A percentile compares a stretch with the other conserved stretches of the same genome.
Evolutionary conservation across 2,797 vertebrate genomes (phyloP).

Genomic region (Lutjanus argentimaculatus): DNA sequence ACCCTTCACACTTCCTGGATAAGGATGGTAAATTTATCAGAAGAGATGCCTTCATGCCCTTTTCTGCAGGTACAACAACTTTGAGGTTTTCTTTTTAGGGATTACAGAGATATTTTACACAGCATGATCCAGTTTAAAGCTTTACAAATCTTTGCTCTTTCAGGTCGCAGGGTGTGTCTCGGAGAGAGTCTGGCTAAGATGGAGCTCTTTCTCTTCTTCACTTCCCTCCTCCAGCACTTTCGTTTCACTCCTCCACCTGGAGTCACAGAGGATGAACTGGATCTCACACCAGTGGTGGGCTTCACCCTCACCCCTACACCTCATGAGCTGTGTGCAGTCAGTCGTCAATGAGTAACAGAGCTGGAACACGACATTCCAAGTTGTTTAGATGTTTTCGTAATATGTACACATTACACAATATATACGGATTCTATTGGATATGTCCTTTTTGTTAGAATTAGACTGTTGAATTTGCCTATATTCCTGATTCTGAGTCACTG

Average conservation of each 20-base stretch:
- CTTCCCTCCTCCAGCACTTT: slow-evolving; percentile 65
- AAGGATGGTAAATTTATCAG: background rate
- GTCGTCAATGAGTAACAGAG: slow-evolving; percentile 38
- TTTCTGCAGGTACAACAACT: slow-evolving; percentile 57
- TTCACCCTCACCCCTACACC: slow-evolving; percentile 43
- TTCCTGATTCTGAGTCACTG: no score
- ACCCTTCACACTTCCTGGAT: slow-evolving; percentile 4
- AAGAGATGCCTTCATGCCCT: slow-evolving; percentile 11
- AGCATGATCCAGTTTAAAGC: background rate
- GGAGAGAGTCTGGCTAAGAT: slow-evolving; percentile 72
- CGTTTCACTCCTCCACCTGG: slow-evolving; percentile 65
- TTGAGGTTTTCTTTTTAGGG: no score
- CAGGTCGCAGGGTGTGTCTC: slow-evolving; percentile 63
- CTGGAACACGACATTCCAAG: no score
- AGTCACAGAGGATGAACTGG: slow-evolving; percentile 62
- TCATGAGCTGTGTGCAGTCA: slow-evolving; percentile 68
- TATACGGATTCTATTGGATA: no score
- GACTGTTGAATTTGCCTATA: no score
- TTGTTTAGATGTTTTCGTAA: no score
- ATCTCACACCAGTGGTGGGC: slow-evolving; percentile 58
- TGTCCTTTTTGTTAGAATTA: no score
- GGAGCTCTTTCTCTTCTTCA: slow-evolving; percentile 75
- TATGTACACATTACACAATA: no score
- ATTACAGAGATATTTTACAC: no score
- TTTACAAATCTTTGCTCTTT: background rate